Base-by-base conservation (phyloP, 2,797 vertebrate species). In the Crenuchus spilurus region DNA sequence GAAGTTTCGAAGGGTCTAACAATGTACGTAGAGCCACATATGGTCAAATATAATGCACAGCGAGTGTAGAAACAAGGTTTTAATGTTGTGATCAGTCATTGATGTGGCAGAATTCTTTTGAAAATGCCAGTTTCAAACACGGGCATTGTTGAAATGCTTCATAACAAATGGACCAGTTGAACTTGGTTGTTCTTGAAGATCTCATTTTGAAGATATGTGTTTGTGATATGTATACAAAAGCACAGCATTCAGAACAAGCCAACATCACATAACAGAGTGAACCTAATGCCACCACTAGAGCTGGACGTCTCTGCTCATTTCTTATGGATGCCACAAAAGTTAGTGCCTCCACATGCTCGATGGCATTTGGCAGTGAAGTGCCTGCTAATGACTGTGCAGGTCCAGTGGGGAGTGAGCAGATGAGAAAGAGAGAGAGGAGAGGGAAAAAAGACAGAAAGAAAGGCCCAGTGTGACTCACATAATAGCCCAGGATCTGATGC, bases 401-500 rank as follows among this genome's bases (percentile, higher is more conserved):
- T 80, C 75, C 75, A 4, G 46, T 63, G 75, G 80, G 75, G 76
- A 77, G 76, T 9, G 46, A 77, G 72, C 72, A 78, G 78, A 80
- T 68, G 79, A 82, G 72, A 78, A 63, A 70, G 57, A 72, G 57
- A 68, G 55, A 60, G 28, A 41, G 54, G 33, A 75, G 71, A 39
- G 71, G 66, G 76, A 61, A 57, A 72, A 26, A 28, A 64, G 71
- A 35, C 39, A 24, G 24, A 60, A 33, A 67, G 52, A 75, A 69
- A 57, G 37, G 48, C 71, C 68, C 74, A 72, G 62, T 61, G 79
- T 66, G 74, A 70, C 72, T 62, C 79, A 75, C 54, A 81, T 77
- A 77, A 77, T 76, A 81, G 75, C 80, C 71, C 70, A 74, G 80
- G 78, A 74, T 78, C 76, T 76, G 51, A 64, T 80, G 70, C 61